Conservation (phyloP, 2,888 invertebrate species). For the Sinelater perroti region DNA sequence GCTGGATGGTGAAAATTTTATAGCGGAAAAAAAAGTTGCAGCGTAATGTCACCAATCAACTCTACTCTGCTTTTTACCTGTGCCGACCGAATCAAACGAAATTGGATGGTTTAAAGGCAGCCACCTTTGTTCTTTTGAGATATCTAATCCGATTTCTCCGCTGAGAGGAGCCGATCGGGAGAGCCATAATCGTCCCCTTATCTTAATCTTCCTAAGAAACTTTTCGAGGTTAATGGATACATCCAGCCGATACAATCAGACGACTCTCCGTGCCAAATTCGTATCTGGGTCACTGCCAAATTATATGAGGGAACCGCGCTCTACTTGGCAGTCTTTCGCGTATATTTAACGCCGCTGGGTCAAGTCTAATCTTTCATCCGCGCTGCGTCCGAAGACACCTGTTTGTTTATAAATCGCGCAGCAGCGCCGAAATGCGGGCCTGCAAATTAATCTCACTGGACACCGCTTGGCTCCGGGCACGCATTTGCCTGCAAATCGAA, state of each 20-base stretch:
- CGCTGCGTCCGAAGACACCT: neutral
- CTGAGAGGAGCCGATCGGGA: constrained; percentile 18
- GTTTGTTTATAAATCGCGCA: constrained; percentile 4
- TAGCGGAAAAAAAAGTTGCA: no score
- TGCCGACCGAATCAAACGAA: no score
- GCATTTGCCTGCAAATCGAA: constrained; percentile 12
- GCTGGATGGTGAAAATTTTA: no score
- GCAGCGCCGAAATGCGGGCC: neutral
- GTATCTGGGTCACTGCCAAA: constrained; percentile 33
- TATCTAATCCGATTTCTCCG: constrained; percentile 5
- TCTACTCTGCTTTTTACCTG: no score
- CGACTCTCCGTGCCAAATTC: constrained; percentile 21
- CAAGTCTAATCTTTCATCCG: constrained; percentile 5
- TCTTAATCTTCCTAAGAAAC: constrained; percentile 25
- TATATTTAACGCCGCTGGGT: neutral
- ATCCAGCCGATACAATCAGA: constrained; percentile 25
- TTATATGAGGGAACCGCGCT: constrained; percentile 24
- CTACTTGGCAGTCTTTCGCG: constrained; percentile 23
- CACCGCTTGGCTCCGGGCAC: neutral
- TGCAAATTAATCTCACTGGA: neutral
- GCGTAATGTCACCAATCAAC: no score
- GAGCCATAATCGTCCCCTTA: constrained; percentile 32
- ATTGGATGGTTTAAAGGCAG: neutral
- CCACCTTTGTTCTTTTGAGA: constrained; percentile 9
- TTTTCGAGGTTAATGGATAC: constrained; percentile 33